These are phyloP conservation scores for Oppia nitens DNA, from an alignment of 1,140 invertebrate genomes.

Conservation along the genomic window DNA sequence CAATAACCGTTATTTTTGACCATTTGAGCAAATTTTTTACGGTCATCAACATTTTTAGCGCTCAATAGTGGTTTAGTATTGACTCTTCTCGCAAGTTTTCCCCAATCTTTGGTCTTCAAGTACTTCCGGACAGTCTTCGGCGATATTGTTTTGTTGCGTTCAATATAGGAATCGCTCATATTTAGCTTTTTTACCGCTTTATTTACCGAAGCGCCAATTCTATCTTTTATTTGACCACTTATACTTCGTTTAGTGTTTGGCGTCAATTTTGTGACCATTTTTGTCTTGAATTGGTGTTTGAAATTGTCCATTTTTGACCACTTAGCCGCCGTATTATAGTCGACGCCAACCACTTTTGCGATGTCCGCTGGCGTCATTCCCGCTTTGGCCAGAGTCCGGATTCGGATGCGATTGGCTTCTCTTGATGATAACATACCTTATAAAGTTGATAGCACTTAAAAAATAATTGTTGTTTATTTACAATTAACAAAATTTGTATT, in stretches of 20 bases:
- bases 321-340: neutral
- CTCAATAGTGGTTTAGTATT: neutral
- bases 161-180: neutral
- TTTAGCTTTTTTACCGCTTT: neutral
- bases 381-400: neutral
- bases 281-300: neutral
- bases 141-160: neutral
- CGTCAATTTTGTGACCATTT: neutral
- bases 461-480: no score
- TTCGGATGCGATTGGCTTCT: neutral
- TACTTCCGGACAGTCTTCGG: neutral
- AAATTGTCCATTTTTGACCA: neutral
- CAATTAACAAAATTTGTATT: no score
- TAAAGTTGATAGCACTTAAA: no score
- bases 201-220: neutral
- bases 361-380: neutral
- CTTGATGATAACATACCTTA: no score
- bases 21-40: neutral
- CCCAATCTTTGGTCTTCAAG: neutral
- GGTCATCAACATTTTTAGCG: neutral
- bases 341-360: neutral
- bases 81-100: no score
- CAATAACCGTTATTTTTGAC: neutral
- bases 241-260: neutral
- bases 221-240: neutral